Base-by-base conservation (phyloP, 2,797 vertebrate species). In the Enteromius thamalakanensis region DNA sequence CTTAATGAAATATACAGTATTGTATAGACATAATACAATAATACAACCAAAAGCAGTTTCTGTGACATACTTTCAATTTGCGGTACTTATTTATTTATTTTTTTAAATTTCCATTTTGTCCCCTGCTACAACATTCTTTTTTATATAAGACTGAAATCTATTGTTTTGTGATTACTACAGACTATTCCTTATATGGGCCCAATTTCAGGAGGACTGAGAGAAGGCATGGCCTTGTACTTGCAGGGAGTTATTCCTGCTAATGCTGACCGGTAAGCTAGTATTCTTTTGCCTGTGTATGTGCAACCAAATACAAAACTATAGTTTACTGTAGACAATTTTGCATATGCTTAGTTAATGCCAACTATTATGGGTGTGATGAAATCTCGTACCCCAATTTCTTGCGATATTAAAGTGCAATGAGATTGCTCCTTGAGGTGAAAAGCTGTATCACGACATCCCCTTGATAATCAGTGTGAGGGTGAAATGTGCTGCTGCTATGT, bases 141-240 rank as follows among this genome's bases (percentile, higher is more conserved):
- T 0, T 15, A n/a, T 34, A n/a, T 29, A 40, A 15, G 34, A 32
- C 49, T 76, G 2, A 55, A 32, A 23, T 1, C 34, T 23, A 4
- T 40, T 12, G 42, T 68, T 3, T 34, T 76, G n/a, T 23, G 0
- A 5, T 37, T 19, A 26, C n/a, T 40, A 5, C 47, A 86, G 85
- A 45, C 0, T n/a, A 23, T 86, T 86, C 82, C 85, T 29, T 87
- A 76, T 65, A 77, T 76, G 19, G 68, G 76, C 4, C 15, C 53
- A 83, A 62, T 86, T n/a, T 70, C 80, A 7, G 45, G 23, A 51
- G 53, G 23, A 17, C 29, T 87, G 17, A 87, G 32, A 32, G 32
- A 32, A 32, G 32, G 32, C 32, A 32, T 32, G 32, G 32, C 32
- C 32, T 32, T 32, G 15, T 87, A 6, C 45, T 69, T 86, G 5